These are phyloP conservation scores for Thera britannica DNA, from an alignment of 2,888 invertebrate genomes.

Conservation along the genomic window DNA sequence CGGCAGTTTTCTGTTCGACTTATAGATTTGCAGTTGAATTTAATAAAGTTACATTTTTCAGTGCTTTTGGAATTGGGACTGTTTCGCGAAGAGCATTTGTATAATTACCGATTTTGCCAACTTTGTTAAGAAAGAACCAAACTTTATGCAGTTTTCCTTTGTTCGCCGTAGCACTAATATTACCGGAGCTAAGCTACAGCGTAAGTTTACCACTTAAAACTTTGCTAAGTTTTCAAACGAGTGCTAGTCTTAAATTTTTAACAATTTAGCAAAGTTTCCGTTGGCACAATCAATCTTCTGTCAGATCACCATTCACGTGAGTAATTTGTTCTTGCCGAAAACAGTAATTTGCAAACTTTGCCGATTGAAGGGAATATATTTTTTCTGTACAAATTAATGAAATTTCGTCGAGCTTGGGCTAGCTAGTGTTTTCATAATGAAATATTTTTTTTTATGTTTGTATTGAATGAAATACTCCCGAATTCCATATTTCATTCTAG, in stretches of 20 bases:
- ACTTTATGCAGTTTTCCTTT: neutral
- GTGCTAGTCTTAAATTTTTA: slow-evolving; percentile 15
- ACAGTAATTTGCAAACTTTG: slow-evolving; percentile 9
- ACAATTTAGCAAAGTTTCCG: neutral
- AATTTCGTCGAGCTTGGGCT: neutral
- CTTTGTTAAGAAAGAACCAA: neutral
- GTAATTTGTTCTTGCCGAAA: slow-evolving; percentile 3
- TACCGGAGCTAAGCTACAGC: slow-evolving; percentile 18
- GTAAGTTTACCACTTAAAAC: slow-evolving; percentile 14
- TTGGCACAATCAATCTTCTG: neutral
- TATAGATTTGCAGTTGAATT: slow-evolving; percentile 8
- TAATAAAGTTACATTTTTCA: neutral
- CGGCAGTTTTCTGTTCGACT: slow-evolving; percentile 16
- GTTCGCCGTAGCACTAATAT: neutral
- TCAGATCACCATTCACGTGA: neutral
- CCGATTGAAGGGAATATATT: slow-evolving; percentile 4
- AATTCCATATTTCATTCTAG: neutral
- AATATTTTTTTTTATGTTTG: neutral
- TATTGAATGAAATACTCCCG: no score
- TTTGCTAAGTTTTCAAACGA: slow-evolving; percentile 12
- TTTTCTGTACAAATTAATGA: neutral
- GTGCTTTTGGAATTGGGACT: neutral
- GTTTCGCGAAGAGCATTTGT: no score
- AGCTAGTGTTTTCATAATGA: neutral
- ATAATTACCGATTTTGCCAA: neutral